Percentiles rank a stretch among this genome's conserved stretches.
These are phyloP conservation scores for Neodontobutis hainanensis DNA, from an alignment of 2,113 vertebrate species.

Conservation along the genomic window DNA sequence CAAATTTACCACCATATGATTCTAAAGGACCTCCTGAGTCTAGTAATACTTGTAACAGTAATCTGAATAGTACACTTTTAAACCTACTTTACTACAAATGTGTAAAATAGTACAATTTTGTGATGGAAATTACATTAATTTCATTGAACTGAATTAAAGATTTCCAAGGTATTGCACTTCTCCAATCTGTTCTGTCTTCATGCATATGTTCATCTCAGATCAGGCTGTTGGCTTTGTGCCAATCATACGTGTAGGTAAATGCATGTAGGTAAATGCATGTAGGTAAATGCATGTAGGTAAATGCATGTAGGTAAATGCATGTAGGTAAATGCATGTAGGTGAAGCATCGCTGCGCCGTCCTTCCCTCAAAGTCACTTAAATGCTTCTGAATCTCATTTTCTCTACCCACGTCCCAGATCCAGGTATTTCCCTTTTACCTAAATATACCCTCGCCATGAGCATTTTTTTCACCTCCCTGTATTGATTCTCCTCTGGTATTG, in stretches of 20 bases:
- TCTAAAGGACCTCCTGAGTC: no score
- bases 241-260: slow-evolving; percentile 40
- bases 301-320: slow-evolving; percentile 41
- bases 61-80: no score
- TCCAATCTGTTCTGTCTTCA: background rate
- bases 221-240: background rate
- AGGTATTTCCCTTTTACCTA: slow-evolving; percentile 55
- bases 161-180: background rate
- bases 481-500: slow-evolving; percentile 61
- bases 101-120: no score
- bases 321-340: slow-evolving; percentile 37
- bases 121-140: background rate
- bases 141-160: background rate
- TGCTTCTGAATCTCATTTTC: slow-evolving; percentile 14
- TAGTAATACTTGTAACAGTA: no score
- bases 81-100: no score
- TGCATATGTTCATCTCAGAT: background rate
- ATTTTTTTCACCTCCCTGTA: slow-evolving; percentile 22
- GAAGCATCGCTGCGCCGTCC: slow-evolving; percentile 37
- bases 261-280: slow-evolving; percentile 32
- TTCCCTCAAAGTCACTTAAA: slow-evolving; percentile 29
- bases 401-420: slow-evolving; percentile 6
- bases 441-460: slow-evolving; percentile 57
- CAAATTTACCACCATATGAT: no score
- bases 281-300: slow-evolving; percentile 43